Base-by-base conservation (phyloP, 2,888 invertebrate species). In the Herminia tarsipennalis region DNA sequence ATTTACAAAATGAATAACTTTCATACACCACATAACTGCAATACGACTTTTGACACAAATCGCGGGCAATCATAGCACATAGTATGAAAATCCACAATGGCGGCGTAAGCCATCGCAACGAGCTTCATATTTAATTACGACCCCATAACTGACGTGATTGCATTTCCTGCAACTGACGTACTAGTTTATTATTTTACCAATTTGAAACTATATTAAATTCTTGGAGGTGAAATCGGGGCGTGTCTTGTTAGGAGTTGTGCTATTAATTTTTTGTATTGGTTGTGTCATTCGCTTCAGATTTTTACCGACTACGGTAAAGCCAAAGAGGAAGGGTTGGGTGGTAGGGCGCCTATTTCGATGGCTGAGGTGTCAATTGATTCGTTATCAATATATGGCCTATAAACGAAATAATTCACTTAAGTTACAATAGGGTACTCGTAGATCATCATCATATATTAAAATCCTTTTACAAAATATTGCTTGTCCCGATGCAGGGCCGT, bases 181-280 rank as follows among this genome's bases (percentile, higher is more conserved):
- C 72, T 70, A 56, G 83, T 85, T 83, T 86, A 86, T 88, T 88
- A 89, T 88, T 87, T 87, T 81, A 83, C 86, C 83, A 86, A 87
- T 89, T 86, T 83, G 73, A 82, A 86, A 82, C 78, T 80, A 76
- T 85, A 88, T 88, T 86, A 84, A 86, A 85, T 82, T 82, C 81
- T 82, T 78, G 72, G 64, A 77, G 66, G 73, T 74, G 66, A 68
- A 78, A 75, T 60, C 66, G 70, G 77, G 76, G 76, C 70, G 78
- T 61, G 41, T 49, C 54, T 67, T 51, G 55, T 66, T 65, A 45
- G 56, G 50, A 53, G 45, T 22, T 22, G n/a, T 42, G 43, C 45
- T 45, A 56, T 58, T 49, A 50, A 56, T 21, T 38, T 34, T 45
- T 52, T 44, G 49, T 37, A 40, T 38, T 35, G 9, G 10, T 5